Evolutionary conservation across 2,888 invertebrate genomes (phyloP), one percentile per base, ranked within the genome.

Genomic region (Plutella xylostella): DNA sequence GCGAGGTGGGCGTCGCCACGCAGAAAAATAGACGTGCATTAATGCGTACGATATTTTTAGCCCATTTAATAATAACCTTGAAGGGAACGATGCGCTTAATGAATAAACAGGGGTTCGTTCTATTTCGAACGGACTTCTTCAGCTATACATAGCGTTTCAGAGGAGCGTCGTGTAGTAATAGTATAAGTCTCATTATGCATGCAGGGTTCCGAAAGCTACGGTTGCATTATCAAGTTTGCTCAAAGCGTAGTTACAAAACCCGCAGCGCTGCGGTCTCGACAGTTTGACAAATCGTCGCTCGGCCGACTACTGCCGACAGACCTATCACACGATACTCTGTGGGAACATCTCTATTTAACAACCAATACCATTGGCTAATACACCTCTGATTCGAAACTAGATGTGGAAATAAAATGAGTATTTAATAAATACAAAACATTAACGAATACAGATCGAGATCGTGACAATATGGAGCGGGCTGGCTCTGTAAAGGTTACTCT

Each of bases 401-500:
- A n/a, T 28, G 9, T 6, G 11, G 28, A 12, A n/a, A 6, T 28
- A 6, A n/a, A 28, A 28, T 28, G 9, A 28, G 28, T 28, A 3
- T 12, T 28, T n/a, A 9, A 28, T 4, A 28, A 6, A 12, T 28
- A 28, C 7, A 28, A 28, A 25, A 25, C 18, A 35, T 14, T 19
- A 20, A 37, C 18, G 43, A 19, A 21, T 21, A 18, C 21, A n/a
- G 74, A 75, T 78, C 66, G 42, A 57, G 60, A 61, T 72, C 79
- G 74, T 78, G 76, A 79, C 79, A 79, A 77, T 80, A 69, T 74
- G 62, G 72, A 74, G 68, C 74, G 71, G 45, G 46, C 45, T 65
- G 64, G 68, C 70, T 71, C 64, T 68, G 56, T 70, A 82, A 83
- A 83, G 82, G 82, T 82, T 79, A 79, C 70, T 65, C 80, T 79